phyloP scores from a whole-genome alignment of 2,113 vertebrate species.

The Oryzias melastigma region DNA sequence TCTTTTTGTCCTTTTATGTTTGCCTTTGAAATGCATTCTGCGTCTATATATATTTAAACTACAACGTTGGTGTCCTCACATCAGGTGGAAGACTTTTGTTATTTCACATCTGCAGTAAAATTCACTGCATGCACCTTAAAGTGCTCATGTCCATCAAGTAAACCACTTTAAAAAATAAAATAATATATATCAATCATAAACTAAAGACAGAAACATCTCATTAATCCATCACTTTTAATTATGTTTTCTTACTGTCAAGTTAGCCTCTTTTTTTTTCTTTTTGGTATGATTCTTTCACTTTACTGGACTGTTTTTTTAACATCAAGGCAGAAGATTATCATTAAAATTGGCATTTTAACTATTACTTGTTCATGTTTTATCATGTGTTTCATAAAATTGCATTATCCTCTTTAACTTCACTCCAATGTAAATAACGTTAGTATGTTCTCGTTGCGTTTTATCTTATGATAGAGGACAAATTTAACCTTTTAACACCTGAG shows the following conservation, averaged over 20 bases:
- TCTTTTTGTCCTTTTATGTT: background rate
- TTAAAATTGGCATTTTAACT: no score
- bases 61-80: slow-evolving; percentile 15
- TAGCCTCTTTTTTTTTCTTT: slow-evolving; percentile 31
- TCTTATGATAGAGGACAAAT: no score
- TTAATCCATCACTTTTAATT: slow-evolving; percentile 37
- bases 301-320: no score
- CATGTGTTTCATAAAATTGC: no score
- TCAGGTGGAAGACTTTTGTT: slow-evolving; percentile 5
- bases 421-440: no score
- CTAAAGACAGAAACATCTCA: slow-evolving; percentile 38
- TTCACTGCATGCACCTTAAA: no score
- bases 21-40: background rate
- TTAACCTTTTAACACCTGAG: no score
- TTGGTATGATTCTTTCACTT: no score
- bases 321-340: no score
- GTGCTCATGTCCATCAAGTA: background rate
- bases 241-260: slow-evolving; percentile 27
- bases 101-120: slow-evolving; percentile 18
- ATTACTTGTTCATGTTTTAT: no score
- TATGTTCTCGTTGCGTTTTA: no score
- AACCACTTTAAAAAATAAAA: slow-evolving; percentile 39
- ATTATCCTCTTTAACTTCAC: no score
- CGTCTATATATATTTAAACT: slow-evolving; percentile 3
- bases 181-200: slow-evolving; percentile 50